Conservation (phyloP, 2,888 invertebrate genomes). For the Gnatocerus cornutus region DNA sequence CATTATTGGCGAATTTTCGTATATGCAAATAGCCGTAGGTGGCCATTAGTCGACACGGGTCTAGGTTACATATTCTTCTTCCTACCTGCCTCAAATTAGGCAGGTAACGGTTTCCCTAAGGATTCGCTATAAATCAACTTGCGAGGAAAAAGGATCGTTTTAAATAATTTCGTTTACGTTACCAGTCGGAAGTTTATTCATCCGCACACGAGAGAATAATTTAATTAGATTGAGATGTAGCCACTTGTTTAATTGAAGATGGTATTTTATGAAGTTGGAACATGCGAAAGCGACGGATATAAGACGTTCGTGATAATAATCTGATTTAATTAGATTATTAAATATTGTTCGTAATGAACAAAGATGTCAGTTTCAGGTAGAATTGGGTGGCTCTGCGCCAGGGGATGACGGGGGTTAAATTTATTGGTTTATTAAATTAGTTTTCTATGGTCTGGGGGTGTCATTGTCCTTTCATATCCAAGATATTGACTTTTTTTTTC, state of each 20-base stretch:
- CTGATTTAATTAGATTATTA: constrained; percentile 25
- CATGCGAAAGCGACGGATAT: constrained; percentile 16
- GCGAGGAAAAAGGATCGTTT: no score
- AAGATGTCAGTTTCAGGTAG: no score
- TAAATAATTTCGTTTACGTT: constrained; percentile 33
- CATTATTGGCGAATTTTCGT: constrained; percentile 26
- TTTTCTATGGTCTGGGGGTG: no score
- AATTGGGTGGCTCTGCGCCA: no score
- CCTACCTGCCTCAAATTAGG: constrained; percentile 32
- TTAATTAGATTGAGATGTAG: constrained; percentile 31
- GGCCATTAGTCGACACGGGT: constrained; percentile 20
- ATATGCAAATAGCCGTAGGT: constrained; percentile 32
- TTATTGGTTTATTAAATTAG: no score
- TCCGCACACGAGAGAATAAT: constrained; percentile 16
- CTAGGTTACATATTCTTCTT: constrained; percentile 14
- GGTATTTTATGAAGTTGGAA: constrained; percentile 27
- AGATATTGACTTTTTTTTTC: no score
- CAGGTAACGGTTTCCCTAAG: constrained; percentile 26
- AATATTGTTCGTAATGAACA: background rate
- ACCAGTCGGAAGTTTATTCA: constrained; percentile 12
- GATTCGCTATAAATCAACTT: constrained; percentile 25
- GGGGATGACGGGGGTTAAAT: no score
- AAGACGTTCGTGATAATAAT: constrained; percentile 16
- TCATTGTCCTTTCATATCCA: no score
- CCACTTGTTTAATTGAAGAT: constrained; percentile 30